A percentile compares a stretch with the other conserved stretches of the same genome.
These are phyloP conservation scores for Hermodice carunculata DNA, from an alignment of 2,888 invertebrate genomes.

Conservation along the genomic window DNA sequence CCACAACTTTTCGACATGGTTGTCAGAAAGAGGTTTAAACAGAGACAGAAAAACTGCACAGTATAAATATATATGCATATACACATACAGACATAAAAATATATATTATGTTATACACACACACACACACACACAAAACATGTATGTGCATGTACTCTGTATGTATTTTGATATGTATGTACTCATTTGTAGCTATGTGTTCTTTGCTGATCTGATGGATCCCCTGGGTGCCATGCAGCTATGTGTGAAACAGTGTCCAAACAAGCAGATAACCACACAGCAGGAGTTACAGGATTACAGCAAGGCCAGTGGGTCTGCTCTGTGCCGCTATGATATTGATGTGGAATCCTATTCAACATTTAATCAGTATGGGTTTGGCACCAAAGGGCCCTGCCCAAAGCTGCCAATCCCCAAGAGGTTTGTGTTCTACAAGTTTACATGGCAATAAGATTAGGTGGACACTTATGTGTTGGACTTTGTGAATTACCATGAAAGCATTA, in stretches of 20 bases:
- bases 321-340: constrained; percentile 77
- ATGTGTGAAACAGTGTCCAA: constrained; percentile 91
- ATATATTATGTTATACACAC: too few relatives aligned
- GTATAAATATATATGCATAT: too few relatives aligned
- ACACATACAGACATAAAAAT: too few relatives aligned
- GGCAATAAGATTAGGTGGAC: too few relatives aligned
- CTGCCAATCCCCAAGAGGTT: constrained; percentile 84
- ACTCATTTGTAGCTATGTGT: constrained; percentile 76
- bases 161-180: not conserved
- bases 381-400: constrained; percentile 81
- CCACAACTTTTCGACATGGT: too few relatives aligned
- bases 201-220: constrained; percentile 86
- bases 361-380: constrained; percentile 26
- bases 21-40: too few relatives aligned
- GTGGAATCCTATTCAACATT: constrained; percentile 38
- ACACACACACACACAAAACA: too few relatives aligned
- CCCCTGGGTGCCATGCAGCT: constrained; percentile 84
- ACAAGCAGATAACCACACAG: constrained; percentile 75
- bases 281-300: constrained; percentile 82
- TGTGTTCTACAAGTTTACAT: too few relatives aligned
- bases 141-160: not conserved
- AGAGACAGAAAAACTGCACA: too few relatives aligned
- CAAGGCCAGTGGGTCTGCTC: constrained; percentile 78
- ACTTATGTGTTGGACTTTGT: too few relatives aligned
- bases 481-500: too few relatives aligned